Percentiles rank a stretch among this genome's conserved stretches.
Evolutionary conservation across 1,140 invertebrate genomes (phyloP).

Genomic region (Hyles vespertilio): DNA sequence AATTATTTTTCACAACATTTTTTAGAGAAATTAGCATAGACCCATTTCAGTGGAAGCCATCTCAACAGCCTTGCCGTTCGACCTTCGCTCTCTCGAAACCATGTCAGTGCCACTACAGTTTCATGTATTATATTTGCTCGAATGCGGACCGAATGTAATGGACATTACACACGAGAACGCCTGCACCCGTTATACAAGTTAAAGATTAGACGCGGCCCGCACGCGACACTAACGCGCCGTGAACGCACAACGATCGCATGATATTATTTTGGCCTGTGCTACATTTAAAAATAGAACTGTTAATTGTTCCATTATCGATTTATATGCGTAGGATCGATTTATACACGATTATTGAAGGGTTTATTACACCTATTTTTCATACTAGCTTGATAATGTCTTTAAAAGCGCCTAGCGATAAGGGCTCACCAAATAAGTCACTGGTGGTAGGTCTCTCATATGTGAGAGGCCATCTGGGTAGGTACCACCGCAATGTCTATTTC

Average conservation of each 20-base stretch:
- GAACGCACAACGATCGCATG: constrained; percentile 27
- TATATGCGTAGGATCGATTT: not conserved
- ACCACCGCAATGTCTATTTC: no score
- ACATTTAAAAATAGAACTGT: constrained; percentile 9
- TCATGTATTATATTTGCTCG: constrained; percentile 10
- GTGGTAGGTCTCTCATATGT: no score
- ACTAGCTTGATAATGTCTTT: no score
- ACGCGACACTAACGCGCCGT: constrained; percentile 46
- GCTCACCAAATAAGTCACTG: no score
- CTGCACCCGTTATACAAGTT: constrained; percentile 37
- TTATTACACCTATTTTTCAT: no score
- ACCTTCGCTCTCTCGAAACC: constrained; percentile 20
- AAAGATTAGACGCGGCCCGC: constrained; percentile 44
- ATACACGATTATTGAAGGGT: no score
- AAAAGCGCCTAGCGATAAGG: no score
- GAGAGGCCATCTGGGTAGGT: no score
- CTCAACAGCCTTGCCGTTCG: constrained; percentile 2
- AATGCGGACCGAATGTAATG: constrained; percentile 27
- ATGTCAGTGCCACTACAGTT: constrained; percentile 24
- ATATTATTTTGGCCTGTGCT: constrained; percentile 9
- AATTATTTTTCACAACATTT: no score
- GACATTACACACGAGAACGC: constrained; percentile 27
- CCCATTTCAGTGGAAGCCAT: no score
- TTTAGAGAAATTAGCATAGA: no score
- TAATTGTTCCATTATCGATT: constrained; percentile 9